Evolutionary conservation across 1,140 invertebrate species (phyloP).

Genomic region (Caenorhabditis brenneri): DNA sequence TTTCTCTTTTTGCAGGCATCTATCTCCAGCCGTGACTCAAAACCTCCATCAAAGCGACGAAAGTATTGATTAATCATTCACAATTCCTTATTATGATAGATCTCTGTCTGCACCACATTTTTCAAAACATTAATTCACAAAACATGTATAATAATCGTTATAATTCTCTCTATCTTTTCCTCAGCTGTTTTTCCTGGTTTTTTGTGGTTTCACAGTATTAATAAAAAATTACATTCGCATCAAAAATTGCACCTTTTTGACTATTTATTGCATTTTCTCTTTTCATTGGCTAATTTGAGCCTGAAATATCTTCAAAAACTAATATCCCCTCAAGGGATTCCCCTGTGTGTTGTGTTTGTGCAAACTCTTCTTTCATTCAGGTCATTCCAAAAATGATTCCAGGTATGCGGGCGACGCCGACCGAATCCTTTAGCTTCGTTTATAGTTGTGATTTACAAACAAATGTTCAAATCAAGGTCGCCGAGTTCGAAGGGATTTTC

Average conservation of each 20-base stretch:
- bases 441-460: conserved; percentile 66
- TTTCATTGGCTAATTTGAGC: too few relatives aligned
- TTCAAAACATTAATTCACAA: too few relatives aligned
- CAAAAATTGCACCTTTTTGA: too few relatives aligned
- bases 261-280: too few relatives aligned
- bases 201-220: too few relatives aligned
- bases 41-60: neutral
- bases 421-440: conserved; percentile 59
- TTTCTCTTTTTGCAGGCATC: neutral
- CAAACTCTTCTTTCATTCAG: neutral
- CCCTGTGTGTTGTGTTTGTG: neutral
- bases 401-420: conserved; percentile 40
- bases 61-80: neutral
- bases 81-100: too few relatives aligned
- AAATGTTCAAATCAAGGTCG: conserved; percentile 69
- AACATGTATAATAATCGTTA: too few relatives aligned
- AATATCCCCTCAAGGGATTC: too few relatives aligned
- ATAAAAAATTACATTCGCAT: too few relatives aligned
- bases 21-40: conserved; percentile 10
- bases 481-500: conserved; percentile 74
- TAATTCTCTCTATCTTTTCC: too few relatives aligned
- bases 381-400: neutral
- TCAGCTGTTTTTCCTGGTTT: too few relatives aligned
- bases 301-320: neutral
- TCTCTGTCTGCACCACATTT: too few relatives aligned